Conservation (phyloP, 1,140 invertebrate species). For the Drosophila burlai region DNA sequence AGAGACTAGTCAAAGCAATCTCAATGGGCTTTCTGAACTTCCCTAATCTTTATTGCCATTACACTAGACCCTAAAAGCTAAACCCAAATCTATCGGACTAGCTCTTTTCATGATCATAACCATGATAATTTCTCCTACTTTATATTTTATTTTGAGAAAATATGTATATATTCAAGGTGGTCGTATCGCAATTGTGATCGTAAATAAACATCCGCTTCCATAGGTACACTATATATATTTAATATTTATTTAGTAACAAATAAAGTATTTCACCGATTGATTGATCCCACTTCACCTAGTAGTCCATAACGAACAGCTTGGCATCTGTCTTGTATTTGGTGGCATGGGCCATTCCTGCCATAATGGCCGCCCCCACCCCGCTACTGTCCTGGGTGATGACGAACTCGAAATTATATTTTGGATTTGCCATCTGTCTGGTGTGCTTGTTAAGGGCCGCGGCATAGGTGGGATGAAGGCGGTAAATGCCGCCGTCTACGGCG, state of each 20-base stretch:
- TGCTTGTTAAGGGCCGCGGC: slow-evolving; percentile 35
- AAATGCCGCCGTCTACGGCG: slow-evolving; percentile 99
- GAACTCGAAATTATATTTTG: slow-evolving; percentile 29
- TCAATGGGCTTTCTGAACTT: background rate
- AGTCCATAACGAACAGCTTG: slow-evolving; percentile 40
- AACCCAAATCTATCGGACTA: no score
- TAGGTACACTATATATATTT: background rate
- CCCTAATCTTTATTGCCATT: no score
- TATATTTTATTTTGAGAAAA: no score
- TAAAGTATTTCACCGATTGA: background rate
- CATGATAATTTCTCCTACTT: no score
- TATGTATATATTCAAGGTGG: no score
- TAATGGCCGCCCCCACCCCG: slow-evolving; percentile 65
- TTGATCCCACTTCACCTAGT: background rate
- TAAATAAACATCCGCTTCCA: background rate
- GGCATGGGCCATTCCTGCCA: slow-evolving; percentile 49
- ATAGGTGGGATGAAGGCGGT: slow-evolving; percentile 94
- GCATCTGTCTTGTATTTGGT: slow-evolving; percentile 29
- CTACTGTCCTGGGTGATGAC: slow-evolving; percentile 58
- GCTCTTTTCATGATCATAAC: no score
- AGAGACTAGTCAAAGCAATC: background rate
- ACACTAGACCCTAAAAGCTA: no score
- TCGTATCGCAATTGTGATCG: no score
- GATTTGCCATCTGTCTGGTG: slow-evolving; percentile 13
- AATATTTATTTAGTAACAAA: background rate